Base-by-base conservation (phyloP, 2,113 vertebrate genomes). In the Austrofundulus limnaeus region DNA sequence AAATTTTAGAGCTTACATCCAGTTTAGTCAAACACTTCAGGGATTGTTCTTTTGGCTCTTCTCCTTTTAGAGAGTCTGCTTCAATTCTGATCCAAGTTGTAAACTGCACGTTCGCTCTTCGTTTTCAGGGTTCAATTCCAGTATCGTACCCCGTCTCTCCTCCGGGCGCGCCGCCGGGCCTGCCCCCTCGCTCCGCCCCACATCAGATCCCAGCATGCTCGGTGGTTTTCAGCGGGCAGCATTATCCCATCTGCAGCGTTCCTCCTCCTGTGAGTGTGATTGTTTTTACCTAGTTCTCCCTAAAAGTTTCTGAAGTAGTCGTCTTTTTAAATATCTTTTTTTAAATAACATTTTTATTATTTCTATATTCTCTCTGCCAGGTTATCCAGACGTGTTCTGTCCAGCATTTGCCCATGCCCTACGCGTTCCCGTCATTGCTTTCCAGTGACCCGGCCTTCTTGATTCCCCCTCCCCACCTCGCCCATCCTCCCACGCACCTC, bases 361-460 rank as follows among this genome's bases (percentile, higher is more conserved):
- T 12, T 28, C 4, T 46, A 14, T 14, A 14, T 34, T 59, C 84
- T 42, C 7, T 56, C 76, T 87, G 75, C 59, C 87, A 98, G 97
- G 94, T 99, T 92, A 93, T 99, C 82, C 97, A 96, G 71, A 94
- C 96, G 0, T 99, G 97, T 84, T 99, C 97, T 31, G 97, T 99
- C 72, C 97, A 99, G 88, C 97, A 98, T 85, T 91, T 99, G 66
- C 97, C 97, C 16, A 94, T 99, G 80, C 94, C 95, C 53, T 99
- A 99, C 76, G 93, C 95, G 2, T 98, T 98, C 87, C 96, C 96
- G 15, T 96, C 97, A 14, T 92, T 99, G 82, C 94, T 99, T 80
- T 96, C 97, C 88, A 96, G 94, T 57, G 97, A 98, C 52, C 94
- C 94, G 0, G 90, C 96, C 48, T 99, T 98, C 88, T 93, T 98